Evolutionary conservation across 2,888 invertebrate genomes (phyloP).

Genomic region (Agriopis marginaria): DNA sequence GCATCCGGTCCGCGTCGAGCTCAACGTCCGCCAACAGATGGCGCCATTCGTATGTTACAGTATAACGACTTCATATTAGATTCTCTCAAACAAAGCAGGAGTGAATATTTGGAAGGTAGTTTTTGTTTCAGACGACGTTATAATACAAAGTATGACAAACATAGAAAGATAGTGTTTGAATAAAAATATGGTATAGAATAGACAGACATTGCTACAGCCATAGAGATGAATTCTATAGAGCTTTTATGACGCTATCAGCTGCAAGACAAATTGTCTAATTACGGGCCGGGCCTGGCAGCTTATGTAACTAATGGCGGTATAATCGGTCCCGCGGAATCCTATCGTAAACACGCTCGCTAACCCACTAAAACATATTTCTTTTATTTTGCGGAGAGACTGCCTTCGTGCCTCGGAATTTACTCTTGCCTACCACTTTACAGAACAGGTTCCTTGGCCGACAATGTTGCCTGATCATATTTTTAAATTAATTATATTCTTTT

Average conservation of each 20-base stretch:
- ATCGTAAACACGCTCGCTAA: constrained; percentile 84
- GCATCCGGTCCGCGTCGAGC: constrained; percentile 75
- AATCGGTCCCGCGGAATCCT: constrained; percentile 76
- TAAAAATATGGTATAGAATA: neutral
- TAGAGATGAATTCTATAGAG: constrained; percentile 25
- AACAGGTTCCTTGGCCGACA: constrained; percentile 71
- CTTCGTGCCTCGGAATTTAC: constrained; percentile 60
- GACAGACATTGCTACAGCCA: neutral
- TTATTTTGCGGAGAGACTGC: constrained; percentile 79
- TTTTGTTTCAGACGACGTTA: neutral
- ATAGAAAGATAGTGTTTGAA: neutral
- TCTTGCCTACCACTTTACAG: constrained; percentile 66
- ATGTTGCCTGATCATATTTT: constrained; percentile 26
- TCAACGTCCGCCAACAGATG: constrained; percentile 71
- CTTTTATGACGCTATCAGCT: constrained; percentile 60
- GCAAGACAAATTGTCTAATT: constrained; percentile 76
- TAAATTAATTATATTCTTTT: neutral
- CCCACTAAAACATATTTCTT: constrained; percentile 86
- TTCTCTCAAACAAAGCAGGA: neutral
- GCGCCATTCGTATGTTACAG: constrained; percentile 62
- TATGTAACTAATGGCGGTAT: constrained; percentile 81
- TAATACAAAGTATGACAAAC: neutral
- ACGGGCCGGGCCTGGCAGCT: constrained; percentile 64
- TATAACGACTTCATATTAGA: constrained; percentile 18
- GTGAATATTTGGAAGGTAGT: neutral